Base-by-base conservation (phyloP, 2,888 invertebrate genomes). In the Harpalus rufipes region DNA sequence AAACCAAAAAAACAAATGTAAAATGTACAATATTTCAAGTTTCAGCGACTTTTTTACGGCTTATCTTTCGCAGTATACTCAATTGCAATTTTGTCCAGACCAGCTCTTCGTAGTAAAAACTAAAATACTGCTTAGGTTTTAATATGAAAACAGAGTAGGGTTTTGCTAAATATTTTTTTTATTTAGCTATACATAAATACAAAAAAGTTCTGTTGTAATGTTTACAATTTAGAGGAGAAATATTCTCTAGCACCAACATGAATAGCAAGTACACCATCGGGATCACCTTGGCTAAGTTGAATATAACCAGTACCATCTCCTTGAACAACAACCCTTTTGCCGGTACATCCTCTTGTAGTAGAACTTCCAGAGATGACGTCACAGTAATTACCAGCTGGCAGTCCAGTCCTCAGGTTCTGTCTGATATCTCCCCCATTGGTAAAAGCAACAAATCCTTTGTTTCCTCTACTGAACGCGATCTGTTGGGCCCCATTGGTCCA, bases 401-500 rank as follows among this genome's bases (percentile, higher is more conserved):
- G 92, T 85, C 95, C 95, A 1, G 95, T 96, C 91, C 7, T 8
- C 21, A 96, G 90, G 12, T 89, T 92, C 88, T 92, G 90, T 68
- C 93, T 93, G 44, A 96, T 88, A 86, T 94, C 93, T 87, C 92
- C 92, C 21, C 90, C 95, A 80, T 93, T 93, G 88, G 96, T 97
- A 88, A 97, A 94, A 2, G 95, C 96, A 8, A 97, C 91, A 89
- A 97, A 97, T 5, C 93, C 96, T 87, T 92, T 93, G 39, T 83
- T 83, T 0, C 96, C 96, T 12, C 97, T 94, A 87, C 96, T 95
- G 92, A 97, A 97, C 0, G 97, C 95, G 80, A 97, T 97, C 91
- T 97, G 97, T 89, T 96, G 95, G 89, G 93, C 93, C 0, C 93
- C 94, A 87, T 96, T 96, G 88, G 95, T 95, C 96, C 97, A 97